Percentiles rank a stretch among this genome's conserved stretches.
Evolutionary conservation across 1,140 invertebrate species (phyloP).

Genomic region (Brachionus sp.): DNA sequence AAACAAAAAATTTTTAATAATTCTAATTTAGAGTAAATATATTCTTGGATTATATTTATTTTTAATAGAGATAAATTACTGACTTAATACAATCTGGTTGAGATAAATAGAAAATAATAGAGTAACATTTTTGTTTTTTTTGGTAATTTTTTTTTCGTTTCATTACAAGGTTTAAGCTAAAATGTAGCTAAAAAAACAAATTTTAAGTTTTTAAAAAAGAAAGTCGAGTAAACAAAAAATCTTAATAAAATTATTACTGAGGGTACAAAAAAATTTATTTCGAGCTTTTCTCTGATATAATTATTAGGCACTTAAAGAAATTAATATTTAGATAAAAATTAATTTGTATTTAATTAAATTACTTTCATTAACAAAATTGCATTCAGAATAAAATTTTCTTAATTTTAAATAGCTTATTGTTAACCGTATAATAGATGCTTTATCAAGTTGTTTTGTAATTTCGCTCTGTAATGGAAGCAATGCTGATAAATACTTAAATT

Average conservation of each 20-base stretch:
- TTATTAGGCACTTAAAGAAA: neutral
- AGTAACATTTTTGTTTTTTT: too few relatives aligned
- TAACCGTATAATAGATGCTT: conserved; percentile 94
- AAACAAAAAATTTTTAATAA: too few relatives aligned
- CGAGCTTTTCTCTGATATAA: neutral
- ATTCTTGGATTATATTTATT: too few relatives aligned
- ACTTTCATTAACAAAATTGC: neutral
- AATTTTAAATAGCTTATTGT: conserved; percentile 95
- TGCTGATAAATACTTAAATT: conserved; percentile 96
- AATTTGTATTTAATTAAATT: neutral
- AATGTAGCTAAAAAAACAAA: too few relatives aligned
- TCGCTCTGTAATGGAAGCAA: conserved; percentile 90
- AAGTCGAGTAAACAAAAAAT: neutral
- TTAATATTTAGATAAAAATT: neutral
- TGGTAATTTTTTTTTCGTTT: too few relatives aligned
- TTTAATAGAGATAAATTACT: too few relatives aligned
- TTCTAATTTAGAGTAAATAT: too few relatives aligned
- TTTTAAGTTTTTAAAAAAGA: too few relatives aligned
- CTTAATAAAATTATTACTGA: neutral
- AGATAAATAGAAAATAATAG: too few relatives aligned
- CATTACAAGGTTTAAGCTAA: too few relatives aligned
- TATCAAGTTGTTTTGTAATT: conserved; percentile 94
- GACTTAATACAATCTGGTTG: too few relatives aligned
- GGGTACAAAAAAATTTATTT: neutral
- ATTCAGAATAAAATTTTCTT: conserved; percentile 44